Evolutionary conservation across 2,113 vertebrate genomes (phyloP).

Genomic region (Polyodon spathula): DNA sequence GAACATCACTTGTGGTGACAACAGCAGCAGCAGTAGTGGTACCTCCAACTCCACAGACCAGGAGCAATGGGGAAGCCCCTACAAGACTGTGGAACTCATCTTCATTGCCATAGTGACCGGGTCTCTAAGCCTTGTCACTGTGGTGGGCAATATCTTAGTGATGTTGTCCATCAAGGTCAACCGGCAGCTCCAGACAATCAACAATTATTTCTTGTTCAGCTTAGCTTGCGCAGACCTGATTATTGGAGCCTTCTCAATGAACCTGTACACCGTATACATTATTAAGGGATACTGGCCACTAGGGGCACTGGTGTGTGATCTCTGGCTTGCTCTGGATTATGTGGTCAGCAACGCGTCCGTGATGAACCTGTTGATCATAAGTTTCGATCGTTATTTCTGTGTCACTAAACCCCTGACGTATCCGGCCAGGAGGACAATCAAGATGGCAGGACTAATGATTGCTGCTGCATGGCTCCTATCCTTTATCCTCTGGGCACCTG

Average conservation of each 20-base stretch:
- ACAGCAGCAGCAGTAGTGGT: slow-evolving; percentile 50
- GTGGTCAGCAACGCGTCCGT: slow-evolving; percentile 94
- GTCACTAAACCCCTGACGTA: slow-evolving; percentile 94
- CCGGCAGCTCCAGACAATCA: slow-evolving; percentile 93
- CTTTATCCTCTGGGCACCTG: slow-evolving; percentile 94
- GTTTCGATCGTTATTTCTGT: slow-evolving; percentile 96
- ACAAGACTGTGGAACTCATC: slow-evolving; percentile 88
- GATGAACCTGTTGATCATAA: slow-evolving; percentile 96
- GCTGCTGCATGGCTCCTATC: slow-evolving; percentile 91
- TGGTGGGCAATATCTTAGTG: slow-evolving; percentile 92
- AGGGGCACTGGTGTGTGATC: slow-evolving; percentile 85
- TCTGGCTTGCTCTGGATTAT: slow-evolving; percentile 94
- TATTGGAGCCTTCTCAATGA: slow-evolving; percentile 95
- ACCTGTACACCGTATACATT: slow-evolving; percentile 90
- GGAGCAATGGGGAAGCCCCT: slow-evolving; percentile 49
- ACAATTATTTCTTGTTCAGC: slow-evolving; percentile 97
- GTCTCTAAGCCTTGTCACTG: slow-evolving; percentile 89
- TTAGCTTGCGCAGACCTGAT: slow-evolving; percentile 91
- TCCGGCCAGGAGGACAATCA: slow-evolving; percentile 84
- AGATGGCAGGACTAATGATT: slow-evolving; percentile 96
- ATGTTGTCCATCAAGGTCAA: slow-evolving; percentile 99
- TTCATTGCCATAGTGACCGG: slow-evolving; percentile 90
- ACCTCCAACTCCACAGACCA: slow-evolving; percentile 37
- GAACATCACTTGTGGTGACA: slow-evolving; percentile 63
- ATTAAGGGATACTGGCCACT: slow-evolving; percentile 95